phyloP scores from a whole-genome alignment of 2,113 vertebrate species.

The Hyperopisus bebe region DNA sequence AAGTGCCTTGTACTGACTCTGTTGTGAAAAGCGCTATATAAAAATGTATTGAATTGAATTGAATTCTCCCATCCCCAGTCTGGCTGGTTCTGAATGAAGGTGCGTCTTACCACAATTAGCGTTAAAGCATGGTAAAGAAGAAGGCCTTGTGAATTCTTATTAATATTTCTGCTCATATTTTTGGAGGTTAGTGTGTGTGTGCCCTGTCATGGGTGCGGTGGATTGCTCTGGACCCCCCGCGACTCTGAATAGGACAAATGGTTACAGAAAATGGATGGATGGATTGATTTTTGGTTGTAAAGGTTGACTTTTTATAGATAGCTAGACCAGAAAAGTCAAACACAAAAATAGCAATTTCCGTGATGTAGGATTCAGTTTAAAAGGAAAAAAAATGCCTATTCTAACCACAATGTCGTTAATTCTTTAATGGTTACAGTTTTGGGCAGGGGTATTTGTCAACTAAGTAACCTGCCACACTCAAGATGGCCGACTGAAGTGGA shows the following conservation, averaged over 20 bases:
- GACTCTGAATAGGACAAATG: no score
- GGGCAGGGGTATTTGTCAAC: constrained; percentile 31
- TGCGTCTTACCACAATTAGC: background rate
- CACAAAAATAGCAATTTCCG: background rate
- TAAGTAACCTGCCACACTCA: constrained; percentile 32
- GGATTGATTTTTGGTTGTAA: background rate
- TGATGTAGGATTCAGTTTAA: background rate
- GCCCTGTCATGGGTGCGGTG: background rate
- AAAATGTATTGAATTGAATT: no score
- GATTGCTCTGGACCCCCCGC: background rate
- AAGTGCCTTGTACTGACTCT: no score
- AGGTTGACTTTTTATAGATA: background rate
- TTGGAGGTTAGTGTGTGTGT: background rate
- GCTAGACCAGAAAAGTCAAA: background rate
- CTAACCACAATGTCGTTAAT: background rate
- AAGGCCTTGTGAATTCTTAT: no score
- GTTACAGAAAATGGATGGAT: background rate
- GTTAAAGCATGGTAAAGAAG: background rate
- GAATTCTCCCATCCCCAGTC: background rate
- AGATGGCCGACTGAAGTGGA: constrained; percentile 25
- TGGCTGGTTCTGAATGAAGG: background rate
- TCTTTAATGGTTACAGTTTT: background rate
- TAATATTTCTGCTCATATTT: background rate
- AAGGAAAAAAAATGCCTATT: background rate
- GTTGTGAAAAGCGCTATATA: no score